These are phyloP conservation scores for Myotis findleyi DNA, from an alignment of 2,797 vertebrate species.

Conservation along the genomic window DNA sequence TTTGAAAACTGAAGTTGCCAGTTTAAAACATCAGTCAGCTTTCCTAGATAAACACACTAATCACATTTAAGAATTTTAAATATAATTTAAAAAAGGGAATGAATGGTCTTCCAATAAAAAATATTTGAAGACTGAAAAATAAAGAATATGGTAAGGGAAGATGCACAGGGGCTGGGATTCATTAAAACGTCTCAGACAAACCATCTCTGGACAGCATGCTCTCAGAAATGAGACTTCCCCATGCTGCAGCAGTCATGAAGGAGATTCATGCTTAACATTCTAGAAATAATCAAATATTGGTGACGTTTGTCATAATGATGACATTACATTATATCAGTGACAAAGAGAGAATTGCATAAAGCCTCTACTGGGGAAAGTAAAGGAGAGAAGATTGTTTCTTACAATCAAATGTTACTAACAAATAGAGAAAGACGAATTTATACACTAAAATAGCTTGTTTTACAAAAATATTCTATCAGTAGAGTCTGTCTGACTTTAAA, in stretches of 20 bases:
- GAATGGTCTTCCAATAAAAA: neutral
- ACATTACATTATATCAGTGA: constrained; percentile 16
- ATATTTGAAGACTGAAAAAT: neutral
- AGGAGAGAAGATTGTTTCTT: neutral
- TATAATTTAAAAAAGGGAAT: neutral
- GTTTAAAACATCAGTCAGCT: constrained; percentile 39
- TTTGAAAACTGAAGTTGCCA: neutral
- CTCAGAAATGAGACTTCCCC: neutral
- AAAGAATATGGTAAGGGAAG: neutral
- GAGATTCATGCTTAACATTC: constrained; percentile 51
- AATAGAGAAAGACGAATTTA: neutral
- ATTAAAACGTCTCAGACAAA: constrained; percentile 31
- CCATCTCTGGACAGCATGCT: neutral
- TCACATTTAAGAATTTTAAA: constrained; percentile 47
- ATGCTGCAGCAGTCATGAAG: neutral
- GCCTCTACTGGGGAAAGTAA: neutral
- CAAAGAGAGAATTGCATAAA: constrained; percentile 15
- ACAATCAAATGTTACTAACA: neutral
- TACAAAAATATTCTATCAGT: constrained; percentile 22
- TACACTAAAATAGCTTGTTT: constrained; percentile 37
- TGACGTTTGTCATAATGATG: constrained; percentile 34
- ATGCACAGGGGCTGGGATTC: neutral
- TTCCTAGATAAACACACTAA: constrained; percentile 15
- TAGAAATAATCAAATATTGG: neutral
- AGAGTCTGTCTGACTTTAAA: neutral